Conservation (phyloP, 2,113 vertebrate species). For the Cyanoliseus patagonus region DNA sequence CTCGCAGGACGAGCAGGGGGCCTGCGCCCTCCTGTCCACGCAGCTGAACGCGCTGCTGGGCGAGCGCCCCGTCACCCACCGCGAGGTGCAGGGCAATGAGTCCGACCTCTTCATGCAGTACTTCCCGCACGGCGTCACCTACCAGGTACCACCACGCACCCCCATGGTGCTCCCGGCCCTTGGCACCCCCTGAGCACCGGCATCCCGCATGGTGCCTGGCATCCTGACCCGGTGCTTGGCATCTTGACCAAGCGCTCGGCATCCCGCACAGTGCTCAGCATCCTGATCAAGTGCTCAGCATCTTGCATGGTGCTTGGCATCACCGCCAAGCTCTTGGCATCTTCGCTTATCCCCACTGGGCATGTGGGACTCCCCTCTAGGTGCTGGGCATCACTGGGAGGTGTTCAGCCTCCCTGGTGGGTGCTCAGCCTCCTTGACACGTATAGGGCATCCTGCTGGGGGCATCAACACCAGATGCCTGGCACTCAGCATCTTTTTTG, state of each 20-base stretch:
- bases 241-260: no score
- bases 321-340: neutral
- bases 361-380: neutral
- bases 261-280: no score
- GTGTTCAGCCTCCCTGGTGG: neutral
- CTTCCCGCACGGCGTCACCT: constrained; percentile 87
- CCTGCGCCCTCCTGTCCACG: constrained; percentile 85
- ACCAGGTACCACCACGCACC: constrained; percentile 76
- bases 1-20: constrained; percentile 84
- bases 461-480: neutral
- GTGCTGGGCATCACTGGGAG: neutral
- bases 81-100: constrained; percentile 87
- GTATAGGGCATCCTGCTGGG: neutral
- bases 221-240: no score
- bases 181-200: neutral
- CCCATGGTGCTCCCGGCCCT: rapidly evolving
- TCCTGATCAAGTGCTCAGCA: no score
- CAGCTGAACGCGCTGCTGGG: constrained; percentile 86
- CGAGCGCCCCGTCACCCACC: constrained; percentile 85
- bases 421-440: neutral
- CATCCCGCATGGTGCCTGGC: neutral
- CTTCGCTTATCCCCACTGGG: neutral
- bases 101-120: constrained; percentile 84
- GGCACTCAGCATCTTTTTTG: neutral
- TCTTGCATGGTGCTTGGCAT: neutral